These are phyloP conservation scores for Phragmatobia fuliginosa DNA, from an alignment of 2,888 invertebrate genomes.

Conservation along the genomic window DNA sequence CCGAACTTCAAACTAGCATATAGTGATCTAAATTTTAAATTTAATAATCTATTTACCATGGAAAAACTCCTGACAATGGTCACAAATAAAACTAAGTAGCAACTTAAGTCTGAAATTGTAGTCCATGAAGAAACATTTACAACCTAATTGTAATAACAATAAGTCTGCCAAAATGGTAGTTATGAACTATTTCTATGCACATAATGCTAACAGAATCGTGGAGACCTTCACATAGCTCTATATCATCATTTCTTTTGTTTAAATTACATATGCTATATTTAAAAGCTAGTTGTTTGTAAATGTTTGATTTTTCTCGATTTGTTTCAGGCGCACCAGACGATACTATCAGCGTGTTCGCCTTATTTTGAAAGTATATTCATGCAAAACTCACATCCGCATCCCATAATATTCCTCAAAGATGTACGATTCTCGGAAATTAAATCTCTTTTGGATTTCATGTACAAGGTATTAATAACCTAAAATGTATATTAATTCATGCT, in stretches of 20 bases:
- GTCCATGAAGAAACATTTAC: conserved; percentile 54
- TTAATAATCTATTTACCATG: conserved; percentile 3
- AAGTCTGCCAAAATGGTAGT: conserved; percentile 64
- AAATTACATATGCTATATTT: conserved; percentile 52
- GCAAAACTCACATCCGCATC: conserved; percentile 95
- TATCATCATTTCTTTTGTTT: conserved; percentile 66
- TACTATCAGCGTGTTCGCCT: conserved; percentile 97
- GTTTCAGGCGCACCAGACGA: conserved; percentile 95
- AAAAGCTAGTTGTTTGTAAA: conserved; percentile 45
- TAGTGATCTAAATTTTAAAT: not conserved
- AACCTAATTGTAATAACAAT: conserved; percentile 77
- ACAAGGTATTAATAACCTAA: conserved; percentile 87
- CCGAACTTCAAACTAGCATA: not conserved
- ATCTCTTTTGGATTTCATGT: conserved; percentile 96
- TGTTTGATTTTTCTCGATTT: conserved; percentile 69
- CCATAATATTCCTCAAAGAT: conserved; percentile 97
- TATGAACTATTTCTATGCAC: conserved; percentile 60
- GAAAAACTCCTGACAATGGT: not conserved
- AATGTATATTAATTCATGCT: conserved; percentile 12
- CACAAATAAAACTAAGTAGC: conserved; percentile 28
- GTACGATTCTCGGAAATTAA: conserved; percentile 96
- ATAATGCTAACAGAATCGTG: conserved; percentile 62
- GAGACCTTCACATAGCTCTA: conserved; percentile 72
- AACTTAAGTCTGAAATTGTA: conserved; percentile 45
- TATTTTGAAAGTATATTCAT: conserved; percentile 97